Base-by-base conservation (phyloP, 92 coral and sea anemone genomes). In the Epizoanthus illoricatus region DNA sequence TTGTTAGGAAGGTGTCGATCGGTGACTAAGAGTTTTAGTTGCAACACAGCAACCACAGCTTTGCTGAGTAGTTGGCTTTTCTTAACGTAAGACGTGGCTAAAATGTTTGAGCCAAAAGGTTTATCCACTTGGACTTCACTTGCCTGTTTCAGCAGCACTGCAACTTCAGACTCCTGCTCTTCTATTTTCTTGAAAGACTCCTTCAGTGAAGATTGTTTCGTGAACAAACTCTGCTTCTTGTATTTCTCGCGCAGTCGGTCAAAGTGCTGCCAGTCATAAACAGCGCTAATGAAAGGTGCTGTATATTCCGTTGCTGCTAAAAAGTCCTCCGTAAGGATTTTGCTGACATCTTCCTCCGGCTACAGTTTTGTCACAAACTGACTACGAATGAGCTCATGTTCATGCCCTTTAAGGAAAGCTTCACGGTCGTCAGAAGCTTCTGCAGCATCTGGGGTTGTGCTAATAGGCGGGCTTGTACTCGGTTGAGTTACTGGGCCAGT, bases 121-220 rank as follows among this genome's bases (percentile, higher is more conserved):
- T 76, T 76, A 76, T 28, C 69, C 41, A 76, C 82, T 62, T 76
- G 68, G 43, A 76, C 57, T 76, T 76, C 55, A 76, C 82, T 76
- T 58, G 82, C 82, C 21, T 76, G 49, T 60, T 59, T 76, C 42
- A 76, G 56, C 56, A 76, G 13, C 70, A 20, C 33, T 65, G 42
- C 82, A 43, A 60, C 82, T 76, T 76, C 59, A 5, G 54, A 69
- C 43, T 69, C 55, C 43, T 69, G 74, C 56, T 69, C 55, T 69
- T 58, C 19, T 18, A 58, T 58, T 58, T 18, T 58, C 24, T 18
- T 64, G 39, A 64, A 64, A 64, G n/a, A 21, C 69, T 20, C 69
- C 69, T 64, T 64, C 69, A 64, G 39, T 64, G 39, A 64, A 20
- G 69, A 64, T 64, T 64, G 69, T 64, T 64, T 64, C 39, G 69